phyloP scores from a whole-genome alignment of 2,113 vertebrate species.

The Prionailurus viverrinus region DNA sequence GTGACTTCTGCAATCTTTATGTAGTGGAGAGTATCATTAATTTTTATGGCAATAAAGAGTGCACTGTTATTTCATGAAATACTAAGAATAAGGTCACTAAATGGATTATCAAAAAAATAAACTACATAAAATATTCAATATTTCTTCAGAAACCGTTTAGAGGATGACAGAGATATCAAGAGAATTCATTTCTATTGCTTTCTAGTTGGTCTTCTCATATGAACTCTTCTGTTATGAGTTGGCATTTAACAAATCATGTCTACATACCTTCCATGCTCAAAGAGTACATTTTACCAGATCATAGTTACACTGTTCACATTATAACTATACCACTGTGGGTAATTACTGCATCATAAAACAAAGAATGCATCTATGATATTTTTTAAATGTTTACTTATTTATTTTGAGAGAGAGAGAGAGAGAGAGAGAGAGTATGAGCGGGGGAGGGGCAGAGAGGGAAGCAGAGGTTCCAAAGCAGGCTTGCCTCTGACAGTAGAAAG shows the following conservation, averaged over 20 bases:
- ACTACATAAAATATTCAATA: background rate
- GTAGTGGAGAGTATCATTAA: background rate
- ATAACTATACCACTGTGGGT: conserved; percentile 12
- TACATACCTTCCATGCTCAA: background rate
- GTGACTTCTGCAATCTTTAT: background rate
- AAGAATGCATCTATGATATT: background rate
- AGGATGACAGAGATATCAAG: background rate
- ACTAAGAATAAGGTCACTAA: background rate
- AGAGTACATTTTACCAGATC: background rate
- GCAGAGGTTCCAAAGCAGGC: too few species aligned
- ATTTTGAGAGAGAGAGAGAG: too few species aligned
- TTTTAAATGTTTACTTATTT: too few species aligned
- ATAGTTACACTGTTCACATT: background rate
- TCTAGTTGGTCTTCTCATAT: background rate
- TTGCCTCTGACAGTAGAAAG: too few species aligned
- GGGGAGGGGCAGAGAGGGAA: too few species aligned
- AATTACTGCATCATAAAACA: conserved; percentile 19
- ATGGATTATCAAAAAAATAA: background rate
- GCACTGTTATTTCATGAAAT: background rate
- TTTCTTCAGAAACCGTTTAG: background rate
- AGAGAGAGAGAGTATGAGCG: too few species aligned
- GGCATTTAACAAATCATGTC: background rate
- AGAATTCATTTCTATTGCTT: background rate
- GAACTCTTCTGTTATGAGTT: background rate
- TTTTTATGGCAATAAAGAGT: background rate